phyloP scores from a whole-genome alignment of 2,797 vertebrate species.

The Siniperca scherzeri region DNA sequence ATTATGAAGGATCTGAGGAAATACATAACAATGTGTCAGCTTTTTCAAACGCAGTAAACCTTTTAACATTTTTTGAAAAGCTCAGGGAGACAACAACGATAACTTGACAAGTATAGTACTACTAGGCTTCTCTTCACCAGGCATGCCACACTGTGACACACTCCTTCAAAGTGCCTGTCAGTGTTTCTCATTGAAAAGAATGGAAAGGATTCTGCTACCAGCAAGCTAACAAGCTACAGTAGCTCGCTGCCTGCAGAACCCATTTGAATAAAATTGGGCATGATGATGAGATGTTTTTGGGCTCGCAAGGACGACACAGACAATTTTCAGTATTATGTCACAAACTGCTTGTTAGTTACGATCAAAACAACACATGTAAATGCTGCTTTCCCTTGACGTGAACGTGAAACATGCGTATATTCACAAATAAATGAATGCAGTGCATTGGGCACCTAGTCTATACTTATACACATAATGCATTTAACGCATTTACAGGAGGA shows the following conservation, averaged over 20 bases:
- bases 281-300: conserved; percentile 21
- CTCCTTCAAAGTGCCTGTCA: conserved; percentile 36
- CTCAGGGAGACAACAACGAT: background rate
- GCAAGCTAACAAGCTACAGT: conserved; percentile 33
- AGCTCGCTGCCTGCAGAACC: conserved; percentile 11
- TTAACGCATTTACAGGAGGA: background rate
- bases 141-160: conserved; percentile 15
- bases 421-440: background rate
- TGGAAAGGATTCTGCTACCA: conserved; percentile 23
- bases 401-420: background rate
- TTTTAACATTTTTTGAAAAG: background rate
- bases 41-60: conserved; percentile 1
- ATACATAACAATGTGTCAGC: background rate
- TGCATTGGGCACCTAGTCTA: background rate
- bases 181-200: conserved; percentile 30
- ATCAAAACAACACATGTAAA: conserved; percentile 16
- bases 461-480: background rate
- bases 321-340: conserved; percentile 8
- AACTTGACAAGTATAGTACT: background rate
- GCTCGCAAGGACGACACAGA: background rate
- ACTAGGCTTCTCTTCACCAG: conserved; percentile 27
- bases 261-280: conserved; percentile 34
- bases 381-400: background rate
- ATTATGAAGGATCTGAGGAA: background rate
- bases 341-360: background rate